Evolutionary conservation across 2,888 invertebrate species (phyloP), one percentile per base, ranked within the genome.

Genomic region (Monoplex corrugatus): DNA sequence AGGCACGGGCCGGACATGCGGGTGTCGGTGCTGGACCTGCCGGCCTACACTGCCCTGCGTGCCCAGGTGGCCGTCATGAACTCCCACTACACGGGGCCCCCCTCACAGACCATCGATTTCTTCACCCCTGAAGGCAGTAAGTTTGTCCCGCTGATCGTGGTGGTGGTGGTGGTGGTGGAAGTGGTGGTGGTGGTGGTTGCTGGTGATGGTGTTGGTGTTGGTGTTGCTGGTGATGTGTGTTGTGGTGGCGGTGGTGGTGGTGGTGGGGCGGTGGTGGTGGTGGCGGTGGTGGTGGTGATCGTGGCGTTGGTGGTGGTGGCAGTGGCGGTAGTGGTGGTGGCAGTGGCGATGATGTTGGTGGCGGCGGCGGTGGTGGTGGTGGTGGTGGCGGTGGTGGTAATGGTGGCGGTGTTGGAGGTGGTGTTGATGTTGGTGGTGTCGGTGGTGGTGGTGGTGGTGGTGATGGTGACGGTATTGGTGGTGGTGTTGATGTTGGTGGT

Each of bases 51-150:
- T 23, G 93, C 98, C 96, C 99, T 99, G 95, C 98, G 97, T 95
- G 99, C 98, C 0, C 97, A 98, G 92, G 98, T 99, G 45, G 97
- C 98, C 83, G 99, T 98, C 0, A 98, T 98, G 96, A 99, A 99
- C 95, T 98, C 98, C 45, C 98, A 97, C 90, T 98, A 98, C 96
- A 98, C 98, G 95, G 99, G 99, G 10, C 98, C 99, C 2, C 97
- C 98, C 0, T 98, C 98, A 94, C 98, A 98, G 91, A 97, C 97
- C 0, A 97, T 99, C 87, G 97, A 93, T 83, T 95, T 96, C 92
- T 92, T 91, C 57, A 95, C 95, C 3, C 93, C 93, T 28, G 95
- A 95, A 90, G 96, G 96, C 93, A 93, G 96, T 96, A 90, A 89
- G 92, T 91, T 23, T 35, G n/a, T n/a, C n/a, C n/a, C n/a, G n/a